phyloP scores from a whole-genome alignment of 2,888 invertebrate species.

The Nomada fabriciana region DNA sequence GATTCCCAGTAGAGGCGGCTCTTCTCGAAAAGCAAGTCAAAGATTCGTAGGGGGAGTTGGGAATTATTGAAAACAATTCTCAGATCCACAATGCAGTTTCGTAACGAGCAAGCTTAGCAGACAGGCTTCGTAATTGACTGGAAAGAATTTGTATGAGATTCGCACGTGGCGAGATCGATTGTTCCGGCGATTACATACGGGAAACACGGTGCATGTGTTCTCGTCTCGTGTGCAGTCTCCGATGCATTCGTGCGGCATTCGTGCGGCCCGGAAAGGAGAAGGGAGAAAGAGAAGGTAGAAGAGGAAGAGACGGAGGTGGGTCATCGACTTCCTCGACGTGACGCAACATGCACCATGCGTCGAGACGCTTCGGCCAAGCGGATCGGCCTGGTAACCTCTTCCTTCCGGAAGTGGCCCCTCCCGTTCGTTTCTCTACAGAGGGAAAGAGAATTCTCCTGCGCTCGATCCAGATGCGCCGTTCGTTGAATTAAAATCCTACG shows the following conservation, averaged over 20 bases:
- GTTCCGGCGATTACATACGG: constrained; percentile 19
- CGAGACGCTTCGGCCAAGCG: constrained; percentile 57
- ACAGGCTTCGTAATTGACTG: too few relatives aligned
- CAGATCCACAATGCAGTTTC: too few relatives aligned
- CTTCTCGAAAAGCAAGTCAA: too few relatives aligned
- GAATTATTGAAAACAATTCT: too few relatives aligned
- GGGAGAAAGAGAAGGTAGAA: constrained; percentile 35
- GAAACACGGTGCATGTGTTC: constrained; percentile 14
- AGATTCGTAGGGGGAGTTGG: too few relatives aligned
- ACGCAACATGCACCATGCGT: constrained; percentile 64
- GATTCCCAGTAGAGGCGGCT: background rate
- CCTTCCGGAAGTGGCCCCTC: constrained; percentile 63
- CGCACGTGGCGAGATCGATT: background rate
- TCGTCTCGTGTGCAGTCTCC: constrained; percentile 21
- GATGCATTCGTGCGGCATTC: constrained; percentile 11
- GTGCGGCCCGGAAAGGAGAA: constrained; percentile 1
- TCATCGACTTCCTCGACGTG: constrained; percentile 72
- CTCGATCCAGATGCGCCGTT: background rate
- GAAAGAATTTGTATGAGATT: too few relatives aligned
- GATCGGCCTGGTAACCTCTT: constrained; percentile 70
- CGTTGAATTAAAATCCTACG: background rate
- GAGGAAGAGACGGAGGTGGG: constrained; percentile 64
- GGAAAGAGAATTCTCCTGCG: background rate
- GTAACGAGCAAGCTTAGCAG: too few relatives aligned
- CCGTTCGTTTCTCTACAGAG: background rate